phyloP scores from a whole-genome alignment of 1,140 invertebrate species.

The Conus betulinus region DNA sequence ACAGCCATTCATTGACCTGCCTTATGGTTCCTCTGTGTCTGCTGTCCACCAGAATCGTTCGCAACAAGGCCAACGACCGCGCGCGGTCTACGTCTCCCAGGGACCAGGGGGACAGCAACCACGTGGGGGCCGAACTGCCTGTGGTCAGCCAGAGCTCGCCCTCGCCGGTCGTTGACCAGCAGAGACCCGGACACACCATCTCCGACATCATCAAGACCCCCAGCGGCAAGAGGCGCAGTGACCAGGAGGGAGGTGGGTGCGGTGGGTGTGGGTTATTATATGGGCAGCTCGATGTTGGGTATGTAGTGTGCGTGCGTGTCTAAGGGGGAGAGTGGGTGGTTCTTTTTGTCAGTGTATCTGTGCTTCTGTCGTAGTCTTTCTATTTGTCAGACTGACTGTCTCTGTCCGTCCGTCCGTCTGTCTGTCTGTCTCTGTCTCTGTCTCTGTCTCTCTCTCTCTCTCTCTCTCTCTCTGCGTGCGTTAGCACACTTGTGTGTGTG shows the following conservation, averaged over 20 bases:
- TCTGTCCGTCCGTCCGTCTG: neutral
- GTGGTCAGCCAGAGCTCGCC: neutral
- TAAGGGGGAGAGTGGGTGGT: too few relatives aligned
- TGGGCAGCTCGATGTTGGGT: too few relatives aligned
- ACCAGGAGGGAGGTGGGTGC: conserved; percentile 6
- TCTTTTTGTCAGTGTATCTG: neutral
- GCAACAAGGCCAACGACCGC: conserved; percentile 27
- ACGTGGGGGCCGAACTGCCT: neutral
- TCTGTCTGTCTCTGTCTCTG: neutral
- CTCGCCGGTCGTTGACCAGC: neutral
- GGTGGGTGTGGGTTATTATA: neutral
- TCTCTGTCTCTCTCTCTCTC: neutral
- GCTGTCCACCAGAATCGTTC: conserved; percentile 23
- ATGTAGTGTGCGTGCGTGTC: too few relatives aligned
- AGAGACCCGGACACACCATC: conserved; percentile 30
- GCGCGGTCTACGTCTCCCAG: conserved; percentile 27
- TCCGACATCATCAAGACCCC: conserved; percentile 36
- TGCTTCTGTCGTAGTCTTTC: neutral
- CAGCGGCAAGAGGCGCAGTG: conserved; percentile 21
- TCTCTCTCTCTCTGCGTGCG: neutral
- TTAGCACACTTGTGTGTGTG: too few relatives aligned
- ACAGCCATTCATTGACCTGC: too few relatives aligned
- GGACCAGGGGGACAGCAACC: conserved; percentile 25
- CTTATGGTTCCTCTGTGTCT: too few relatives aligned
- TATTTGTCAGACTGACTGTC: neutral